These are phyloP conservation scores for Pantala flavescens DNA, from an alignment of 1,140 invertebrate species.

Conservation along the genomic window DNA sequence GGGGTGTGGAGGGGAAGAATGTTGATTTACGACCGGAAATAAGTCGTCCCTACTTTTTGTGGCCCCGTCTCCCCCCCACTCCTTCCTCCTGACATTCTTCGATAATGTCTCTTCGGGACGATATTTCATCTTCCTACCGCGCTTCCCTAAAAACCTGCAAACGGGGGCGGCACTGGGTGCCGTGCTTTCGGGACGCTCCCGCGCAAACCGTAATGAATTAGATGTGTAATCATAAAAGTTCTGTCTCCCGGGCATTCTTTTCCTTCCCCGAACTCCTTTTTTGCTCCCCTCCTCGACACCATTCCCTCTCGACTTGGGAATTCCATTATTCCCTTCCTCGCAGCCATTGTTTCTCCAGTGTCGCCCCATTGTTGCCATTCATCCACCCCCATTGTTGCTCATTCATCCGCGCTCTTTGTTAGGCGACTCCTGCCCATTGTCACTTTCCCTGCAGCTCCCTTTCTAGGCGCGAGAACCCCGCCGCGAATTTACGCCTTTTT, in stretches of 20 bases:
- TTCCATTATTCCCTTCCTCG: conserved; percentile 5
- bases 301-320: not conserved
- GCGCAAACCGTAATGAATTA: conserved; percentile 3
- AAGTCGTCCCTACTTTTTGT: conserved; percentile 5
- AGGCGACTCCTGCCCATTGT: conserved; percentile 6
- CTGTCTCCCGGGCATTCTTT: not conserved
- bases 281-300: not conserved
- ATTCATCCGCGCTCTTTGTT: conserved; percentile 2
- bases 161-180: not conserved
- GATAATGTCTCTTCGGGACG: not conserved
- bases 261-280: not conserved
- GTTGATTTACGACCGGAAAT: conserved; percentile 9
- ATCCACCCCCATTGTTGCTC: not conserved
- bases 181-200: not conserved
- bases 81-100: conserved; percentile 3
- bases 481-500: no score
- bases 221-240: conserved; percentile 10
- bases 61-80: not conserved
- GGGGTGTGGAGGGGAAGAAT: not conserved
- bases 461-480: not conserved
- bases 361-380: conserved; percentile 7
- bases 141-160: not conserved
- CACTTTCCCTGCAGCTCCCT: not conserved
- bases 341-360: conserved; percentile 4
- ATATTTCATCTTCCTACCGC: conserved; percentile 1